Percentiles rank a stretch among this genome's conserved stretches.
phyloP scores from a whole-genome alignment of 2,797 vertebrate genomes.

The Hypotaenidia philippensis region DNA sequence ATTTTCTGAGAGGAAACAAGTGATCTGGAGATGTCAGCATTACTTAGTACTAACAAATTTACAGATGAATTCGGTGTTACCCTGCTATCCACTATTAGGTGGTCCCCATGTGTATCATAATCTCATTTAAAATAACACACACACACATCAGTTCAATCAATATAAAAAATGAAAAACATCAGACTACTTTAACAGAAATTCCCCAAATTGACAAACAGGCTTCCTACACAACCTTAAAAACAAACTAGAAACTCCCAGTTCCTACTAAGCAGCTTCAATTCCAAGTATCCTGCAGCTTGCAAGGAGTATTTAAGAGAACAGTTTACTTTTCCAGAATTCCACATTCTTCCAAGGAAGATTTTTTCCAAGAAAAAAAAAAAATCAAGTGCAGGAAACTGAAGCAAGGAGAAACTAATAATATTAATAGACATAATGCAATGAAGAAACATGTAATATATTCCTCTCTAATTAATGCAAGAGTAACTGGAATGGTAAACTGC shows the following conservation, averaged over 20 bases:
- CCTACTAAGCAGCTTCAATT: neutral
- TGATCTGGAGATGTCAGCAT: neutral
- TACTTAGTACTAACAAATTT: neutral
- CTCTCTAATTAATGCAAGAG: neutral
- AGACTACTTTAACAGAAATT: neutral
- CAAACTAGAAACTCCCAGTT: neutral
- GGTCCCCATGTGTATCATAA: neutral
- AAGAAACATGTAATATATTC: accelerated
- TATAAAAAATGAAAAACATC: neutral
- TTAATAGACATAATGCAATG: neutral
- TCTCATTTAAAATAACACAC: neutral
- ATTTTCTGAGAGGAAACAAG: neutral
- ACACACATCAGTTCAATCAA: neutral
- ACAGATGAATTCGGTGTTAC: neutral
- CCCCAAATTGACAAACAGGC: neutral
- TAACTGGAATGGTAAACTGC: neutral
- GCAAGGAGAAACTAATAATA: neutral
- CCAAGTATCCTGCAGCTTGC: neutral
- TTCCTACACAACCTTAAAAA: neutral
- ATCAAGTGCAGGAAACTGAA: neutral
- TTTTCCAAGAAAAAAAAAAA: neutral
- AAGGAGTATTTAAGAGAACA: neutral
- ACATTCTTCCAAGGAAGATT: neutral
- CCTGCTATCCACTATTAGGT: neutral
- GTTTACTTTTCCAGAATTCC: neutral